These are phyloP conservation scores for Brachionus asplanchnoidis DNA, from an alignment of 1,140 invertebrate species.

Conservation along the genomic window DNA sequence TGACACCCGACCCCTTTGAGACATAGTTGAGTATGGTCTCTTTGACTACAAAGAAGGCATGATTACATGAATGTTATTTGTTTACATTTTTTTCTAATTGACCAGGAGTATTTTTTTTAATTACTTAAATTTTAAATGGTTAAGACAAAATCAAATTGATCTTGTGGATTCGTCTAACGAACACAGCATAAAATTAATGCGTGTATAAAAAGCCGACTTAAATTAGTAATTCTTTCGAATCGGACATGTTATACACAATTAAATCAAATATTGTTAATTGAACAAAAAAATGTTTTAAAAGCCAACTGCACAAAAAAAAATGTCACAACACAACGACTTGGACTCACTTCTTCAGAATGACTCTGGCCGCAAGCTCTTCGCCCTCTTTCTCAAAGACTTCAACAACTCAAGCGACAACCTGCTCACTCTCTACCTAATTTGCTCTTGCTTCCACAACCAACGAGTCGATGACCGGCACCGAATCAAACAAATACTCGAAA, in stretches of 20 bases:
- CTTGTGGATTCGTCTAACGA: not conserved
- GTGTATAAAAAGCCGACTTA: not conserved
- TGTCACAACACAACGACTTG: slow-evolving; percentile 14
- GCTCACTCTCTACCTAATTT: slow-evolving; percentile 33
- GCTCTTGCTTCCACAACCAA: slow-evolving; percentile 33
- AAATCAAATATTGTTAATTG: not conserved
- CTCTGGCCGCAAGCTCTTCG: slow-evolving; percentile 23
- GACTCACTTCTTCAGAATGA: slow-evolving; percentile 27
- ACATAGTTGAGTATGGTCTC: no score
- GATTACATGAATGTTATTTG: no score
- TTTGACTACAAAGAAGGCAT: no score
- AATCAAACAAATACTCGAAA: slow-evolving; percentile 31
- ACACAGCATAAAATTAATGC: not conserved
- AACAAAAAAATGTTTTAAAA: not conserved
- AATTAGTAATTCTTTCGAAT: not conserved
- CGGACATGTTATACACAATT: not conserved
- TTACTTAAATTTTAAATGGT: no score
- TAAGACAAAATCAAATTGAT: no score
- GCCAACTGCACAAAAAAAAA: not conserved
- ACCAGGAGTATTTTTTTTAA: no score
- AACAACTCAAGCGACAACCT: slow-evolving; percentile 39
- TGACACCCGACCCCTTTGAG: no score
- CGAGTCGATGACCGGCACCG: not conserved
- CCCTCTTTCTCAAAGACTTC: slow-evolving; percentile 29
- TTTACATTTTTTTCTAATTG: no score